A percentile compares a stretch with the other conserved stretches of the same genome.
Evolutionary conservation across 2,797 vertebrate species (phyloP).

Genomic region (Protosalanx chinensis): DNA sequence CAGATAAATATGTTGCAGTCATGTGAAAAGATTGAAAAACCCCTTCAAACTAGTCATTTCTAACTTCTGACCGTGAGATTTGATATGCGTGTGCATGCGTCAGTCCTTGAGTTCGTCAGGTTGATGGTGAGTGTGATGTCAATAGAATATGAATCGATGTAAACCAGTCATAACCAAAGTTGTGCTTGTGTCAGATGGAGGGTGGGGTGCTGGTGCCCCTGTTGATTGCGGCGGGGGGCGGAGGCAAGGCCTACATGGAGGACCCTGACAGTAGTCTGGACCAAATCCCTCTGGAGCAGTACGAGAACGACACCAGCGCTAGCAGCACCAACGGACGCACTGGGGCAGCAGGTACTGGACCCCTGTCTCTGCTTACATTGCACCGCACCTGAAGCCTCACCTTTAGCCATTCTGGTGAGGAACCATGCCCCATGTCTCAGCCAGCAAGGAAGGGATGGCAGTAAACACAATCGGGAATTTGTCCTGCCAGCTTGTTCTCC

Average conservation of each 20-base stretch:
- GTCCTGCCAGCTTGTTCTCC: too few species aligned
- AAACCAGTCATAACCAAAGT: not conserved
- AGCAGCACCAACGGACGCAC: conserved; percentile 75
- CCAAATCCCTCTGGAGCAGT: conserved; percentile 73
- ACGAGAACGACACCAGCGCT: conserved; percentile 77
- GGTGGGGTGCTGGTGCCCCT: conserved; percentile 74
- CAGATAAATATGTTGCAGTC: not conserved
- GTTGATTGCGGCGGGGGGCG: conserved; percentile 87
- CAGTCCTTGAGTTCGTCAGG: not conserved
- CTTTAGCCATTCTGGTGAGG: not conserved
- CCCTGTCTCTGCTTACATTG: not conserved
- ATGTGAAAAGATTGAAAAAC: not conserved
- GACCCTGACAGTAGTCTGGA: conserved; percentile 71
- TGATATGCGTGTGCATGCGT: not conserved
- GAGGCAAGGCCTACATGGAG: conserved; percentile 87
- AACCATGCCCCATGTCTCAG: not conserved
- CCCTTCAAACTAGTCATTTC: too few species aligned
- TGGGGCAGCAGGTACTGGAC: conserved; percentile 78
- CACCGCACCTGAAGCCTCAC: not conserved
- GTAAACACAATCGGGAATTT: too few species aligned
- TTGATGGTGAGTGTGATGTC: not conserved
- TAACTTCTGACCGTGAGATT: not conserved
- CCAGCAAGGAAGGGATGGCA: not conserved
- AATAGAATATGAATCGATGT: not conserved
- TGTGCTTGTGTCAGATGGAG: conserved; percentile 63